Evolutionary conservation across 2,797 vertebrate species (phyloP).

Genomic region (Taeniopygia guttata): DNA sequence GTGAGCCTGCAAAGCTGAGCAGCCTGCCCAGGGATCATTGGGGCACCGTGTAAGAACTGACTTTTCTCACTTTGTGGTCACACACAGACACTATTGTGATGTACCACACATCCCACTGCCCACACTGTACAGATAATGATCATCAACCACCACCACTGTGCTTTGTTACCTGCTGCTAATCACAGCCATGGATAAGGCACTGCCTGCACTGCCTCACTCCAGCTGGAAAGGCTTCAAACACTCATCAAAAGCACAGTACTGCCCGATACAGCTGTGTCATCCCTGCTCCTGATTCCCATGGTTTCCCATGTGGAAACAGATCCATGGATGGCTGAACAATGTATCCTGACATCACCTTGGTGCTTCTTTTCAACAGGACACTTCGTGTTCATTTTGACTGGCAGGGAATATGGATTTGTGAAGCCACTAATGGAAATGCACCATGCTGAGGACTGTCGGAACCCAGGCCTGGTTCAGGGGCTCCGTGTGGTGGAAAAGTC

Average conservation of each 20-base stretch:
- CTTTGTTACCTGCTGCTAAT: neutral
- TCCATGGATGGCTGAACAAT: neutral
- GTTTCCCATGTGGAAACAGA: neutral
- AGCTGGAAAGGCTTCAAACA: neutral
- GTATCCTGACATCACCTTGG: neutral
- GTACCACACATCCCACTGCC: fast-evolving
- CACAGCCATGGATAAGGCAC: fast-evolving
- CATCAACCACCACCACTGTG: neutral
- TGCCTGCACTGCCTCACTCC: neutral
- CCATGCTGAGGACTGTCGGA: fast-evolving
- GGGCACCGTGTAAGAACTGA: neutral
- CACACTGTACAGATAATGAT: neutral
- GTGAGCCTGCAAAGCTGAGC: neutral
- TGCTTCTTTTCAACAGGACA: neutral
- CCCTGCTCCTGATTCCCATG: fast-evolving
- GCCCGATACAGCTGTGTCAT: neutral
- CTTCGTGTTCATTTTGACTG: neutral
- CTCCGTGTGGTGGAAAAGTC: too few species aligned
- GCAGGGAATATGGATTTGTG: neutral
- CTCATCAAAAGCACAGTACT: neutral
- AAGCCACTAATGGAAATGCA: neutral
- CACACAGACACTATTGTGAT: neutral
- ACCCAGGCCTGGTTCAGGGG: too few species aligned
- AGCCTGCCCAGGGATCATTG: fast-evolving
- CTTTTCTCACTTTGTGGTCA: neutral